These are phyloP conservation scores for Ophioninae sp. DNA, from an alignment of 2,888 invertebrate species.

Conservation along the genomic window DNA sequence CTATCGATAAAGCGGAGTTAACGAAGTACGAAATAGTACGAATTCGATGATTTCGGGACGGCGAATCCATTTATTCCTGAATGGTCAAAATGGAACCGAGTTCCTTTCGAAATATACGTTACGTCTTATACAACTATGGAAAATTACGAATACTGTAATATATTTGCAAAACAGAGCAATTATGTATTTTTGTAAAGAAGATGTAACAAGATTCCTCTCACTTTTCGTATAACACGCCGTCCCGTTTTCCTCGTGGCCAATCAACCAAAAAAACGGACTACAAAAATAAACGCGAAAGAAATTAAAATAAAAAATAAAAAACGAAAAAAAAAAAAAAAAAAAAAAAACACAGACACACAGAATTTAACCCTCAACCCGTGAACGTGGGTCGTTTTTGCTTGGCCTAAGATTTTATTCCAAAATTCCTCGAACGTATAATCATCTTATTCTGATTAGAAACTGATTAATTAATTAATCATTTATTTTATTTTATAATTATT, in stretches of 20 bases:
- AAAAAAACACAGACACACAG: neutral
- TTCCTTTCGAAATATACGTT: conserved; percentile 18
- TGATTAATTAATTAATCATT: no score
- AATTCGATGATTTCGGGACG: conserved; percentile 51
- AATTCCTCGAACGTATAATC: no score
- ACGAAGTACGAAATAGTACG: neutral
- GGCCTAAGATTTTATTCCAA: no score
- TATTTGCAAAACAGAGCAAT: conserved; percentile 13
- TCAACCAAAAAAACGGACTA: neutral
- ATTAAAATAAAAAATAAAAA: neutral
- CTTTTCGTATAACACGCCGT: conserved; percentile 54
- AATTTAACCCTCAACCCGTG: no score
- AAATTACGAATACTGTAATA: conserved; percentile 17
- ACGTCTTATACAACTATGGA: neutral
- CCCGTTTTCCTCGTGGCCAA: conserved; percentile 32
- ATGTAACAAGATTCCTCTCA: conserved; percentile 32
- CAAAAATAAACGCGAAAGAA: neutral
- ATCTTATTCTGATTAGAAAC: no score
- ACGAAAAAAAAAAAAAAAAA: no score
- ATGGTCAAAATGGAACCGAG: conserved; percentile 42
- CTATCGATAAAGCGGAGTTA: neutral
- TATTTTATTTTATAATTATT: no score
- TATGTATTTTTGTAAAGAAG: conserved; percentile 57
- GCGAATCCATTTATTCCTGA: conserved; percentile 7
- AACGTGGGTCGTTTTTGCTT: no score